phyloP scores from a whole-genome alignment of 2,888 invertebrate genomes.

The Cephus pulcher region DNA sequence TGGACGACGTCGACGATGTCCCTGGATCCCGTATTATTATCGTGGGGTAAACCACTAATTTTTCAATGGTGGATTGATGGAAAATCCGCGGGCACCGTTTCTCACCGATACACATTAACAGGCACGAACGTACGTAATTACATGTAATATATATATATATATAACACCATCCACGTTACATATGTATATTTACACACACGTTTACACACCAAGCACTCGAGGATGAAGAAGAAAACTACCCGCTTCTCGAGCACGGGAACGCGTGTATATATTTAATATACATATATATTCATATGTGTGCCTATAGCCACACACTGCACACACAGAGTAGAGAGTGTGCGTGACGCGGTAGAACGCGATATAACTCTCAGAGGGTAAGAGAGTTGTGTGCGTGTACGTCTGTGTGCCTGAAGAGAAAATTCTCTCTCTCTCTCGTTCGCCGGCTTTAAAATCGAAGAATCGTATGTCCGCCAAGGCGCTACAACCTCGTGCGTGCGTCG shows the following conservation, averaged over 20 bases:
- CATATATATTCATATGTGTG: slow-evolving; percentile 10
- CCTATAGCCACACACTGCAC: background rate
- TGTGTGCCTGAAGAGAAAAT: slow-evolving; percentile 12
- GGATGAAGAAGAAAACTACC: background rate
- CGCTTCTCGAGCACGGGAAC: background rate
- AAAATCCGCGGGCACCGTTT: background rate
- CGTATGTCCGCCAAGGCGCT: background rate
- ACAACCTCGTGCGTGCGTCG: background rate
- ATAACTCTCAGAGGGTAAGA: background rate
- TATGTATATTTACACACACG: background rate
- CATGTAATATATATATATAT: background rate
- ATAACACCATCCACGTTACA: background rate
- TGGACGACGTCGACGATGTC: background rate
- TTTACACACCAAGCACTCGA: background rate
- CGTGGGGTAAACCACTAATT: background rate
- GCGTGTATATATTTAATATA: background rate
- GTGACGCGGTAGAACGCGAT: background rate
- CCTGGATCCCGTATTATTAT: background rate
- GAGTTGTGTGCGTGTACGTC: background rate
- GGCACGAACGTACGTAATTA: background rate
- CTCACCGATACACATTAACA: background rate
- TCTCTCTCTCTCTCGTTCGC: slow-evolving; percentile 21
- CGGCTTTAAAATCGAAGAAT: background rate
- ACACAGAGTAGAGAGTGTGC: background rate
- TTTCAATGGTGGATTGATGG: background rate